Percentiles rank a stretch among this genome's conserved stretches.
phyloP scores from a whole-genome alignment of 2,888 invertebrate genomes.

The Deilephila elpenor region DNA sequence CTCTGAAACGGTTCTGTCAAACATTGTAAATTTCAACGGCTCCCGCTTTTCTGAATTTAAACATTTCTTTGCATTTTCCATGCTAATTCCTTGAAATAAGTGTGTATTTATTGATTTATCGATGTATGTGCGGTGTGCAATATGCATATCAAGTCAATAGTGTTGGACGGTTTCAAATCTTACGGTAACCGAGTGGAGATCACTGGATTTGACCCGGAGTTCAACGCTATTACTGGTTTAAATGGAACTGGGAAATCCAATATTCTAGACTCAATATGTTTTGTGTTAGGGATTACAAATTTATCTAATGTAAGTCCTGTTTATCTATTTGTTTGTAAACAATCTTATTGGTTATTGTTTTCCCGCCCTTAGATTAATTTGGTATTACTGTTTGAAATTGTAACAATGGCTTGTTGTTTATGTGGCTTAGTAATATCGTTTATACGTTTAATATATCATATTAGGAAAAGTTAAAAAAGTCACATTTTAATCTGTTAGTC shows the following conservation, averaged over 20 bases:
- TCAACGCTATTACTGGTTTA: conserved; percentile 98
- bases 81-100: conserved; percentile 30
- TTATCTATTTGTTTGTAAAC: conserved; percentile 33
- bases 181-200: conserved; percentile 97
- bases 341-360: conserved; percentile 38
- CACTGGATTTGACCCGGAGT: conserved; percentile 95
- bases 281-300: conserved; percentile 97
- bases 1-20: conserved; percentile 16
- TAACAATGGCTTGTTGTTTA: too few relatives aligned
- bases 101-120: conserved; percentile 1
- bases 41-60: conserved; percentile 39
- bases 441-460: too few relatives aligned
- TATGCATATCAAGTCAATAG: conserved; percentile 96
- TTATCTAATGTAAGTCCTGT: conserved; percentile 91
- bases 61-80: conserved; percentile 28
- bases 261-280: conserved; percentile 98
- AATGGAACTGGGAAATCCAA: conserved; percentile 99
- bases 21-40: conserved; percentile 49
- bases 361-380: conserved; percentile 47
- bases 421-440: too few relatives aligned
- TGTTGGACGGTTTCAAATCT: conserved; percentile 99
- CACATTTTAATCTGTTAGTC: not conserved
- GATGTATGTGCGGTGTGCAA: conserved; percentile 39
- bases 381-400: too few relatives aligned
- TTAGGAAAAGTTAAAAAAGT: not conserved